Evolutionary conservation across 2,113 vertebrate species (phyloP).

Genomic region (Atrichornis clamosus): DNA sequence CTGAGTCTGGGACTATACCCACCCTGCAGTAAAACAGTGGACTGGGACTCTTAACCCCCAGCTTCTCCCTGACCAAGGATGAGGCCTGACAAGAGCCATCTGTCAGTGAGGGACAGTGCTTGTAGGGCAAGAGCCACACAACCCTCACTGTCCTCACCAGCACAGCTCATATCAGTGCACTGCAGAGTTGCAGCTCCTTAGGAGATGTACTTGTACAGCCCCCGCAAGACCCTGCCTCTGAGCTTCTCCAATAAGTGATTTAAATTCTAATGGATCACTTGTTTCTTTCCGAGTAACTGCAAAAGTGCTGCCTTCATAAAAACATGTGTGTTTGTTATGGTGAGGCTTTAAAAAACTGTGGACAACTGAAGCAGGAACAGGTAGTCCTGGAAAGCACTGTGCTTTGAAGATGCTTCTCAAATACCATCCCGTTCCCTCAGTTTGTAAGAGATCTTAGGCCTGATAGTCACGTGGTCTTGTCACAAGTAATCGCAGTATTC

Average conservation of each 20-base stretch:
- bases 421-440: background rate
- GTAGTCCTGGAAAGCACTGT: background rate
- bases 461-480: background rate
- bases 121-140: background rate
- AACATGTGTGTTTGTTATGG: background rate
- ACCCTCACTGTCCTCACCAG: background rate
- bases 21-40: background rate
- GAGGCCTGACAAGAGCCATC: background rate
- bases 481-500: background rate
- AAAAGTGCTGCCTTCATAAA: background rate
- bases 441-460: background rate
- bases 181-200: background rate
- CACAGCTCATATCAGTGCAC: fast-evolving
- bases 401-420: background rate
- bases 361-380: background rate
- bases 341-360: background rate
- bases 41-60: background rate
- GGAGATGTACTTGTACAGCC: no score
- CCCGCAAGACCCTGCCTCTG: background rate
- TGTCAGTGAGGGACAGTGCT: fast-evolving
- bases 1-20: background rate
- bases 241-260: background rate
- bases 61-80: background rate
- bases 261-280: background rate
- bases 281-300: background rate